Evolutionary conservation across 2,113 vertebrate genomes (phyloP).

Genomic region (Chinchilla lanigera): DNA sequence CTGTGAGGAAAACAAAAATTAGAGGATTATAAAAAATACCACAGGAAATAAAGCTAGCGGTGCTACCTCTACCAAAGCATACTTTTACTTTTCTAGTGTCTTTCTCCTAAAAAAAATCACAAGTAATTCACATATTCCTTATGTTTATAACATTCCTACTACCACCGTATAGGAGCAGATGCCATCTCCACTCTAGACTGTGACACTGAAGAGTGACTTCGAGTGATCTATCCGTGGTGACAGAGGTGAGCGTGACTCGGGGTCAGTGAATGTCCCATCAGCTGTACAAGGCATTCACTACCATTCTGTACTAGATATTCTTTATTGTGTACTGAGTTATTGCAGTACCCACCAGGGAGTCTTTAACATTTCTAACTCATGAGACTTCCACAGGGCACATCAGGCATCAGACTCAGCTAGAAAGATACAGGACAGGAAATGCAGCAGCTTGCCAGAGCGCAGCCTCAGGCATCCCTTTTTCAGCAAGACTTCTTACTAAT

Average conservation of each 20-base stretch:
- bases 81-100: conserved; percentile 21
- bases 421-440: neutral
- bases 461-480: neutral
- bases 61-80: neutral
- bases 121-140: conserved; percentile 13
- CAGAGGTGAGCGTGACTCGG: neutral
- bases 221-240: neutral
- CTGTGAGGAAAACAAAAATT: neutral
- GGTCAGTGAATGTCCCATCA: neutral
- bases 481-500: neutral
- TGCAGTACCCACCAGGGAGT: neutral
- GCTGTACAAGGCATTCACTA: neutral
- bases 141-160: neutral
- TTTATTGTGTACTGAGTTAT: neutral
- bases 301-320: neutral
- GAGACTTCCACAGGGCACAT: neutral
- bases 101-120: neutral
- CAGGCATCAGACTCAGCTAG: neutral
- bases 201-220: neutral
- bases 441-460: neutral
- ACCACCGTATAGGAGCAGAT: neutral
- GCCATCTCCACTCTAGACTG: neutral
- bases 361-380: neutral
- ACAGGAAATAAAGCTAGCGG: neutral
- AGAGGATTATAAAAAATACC: neutral